Conservation (phyloP, 2,797 vertebrate species). For the Pteronotus mesoamericanus region DNA sequence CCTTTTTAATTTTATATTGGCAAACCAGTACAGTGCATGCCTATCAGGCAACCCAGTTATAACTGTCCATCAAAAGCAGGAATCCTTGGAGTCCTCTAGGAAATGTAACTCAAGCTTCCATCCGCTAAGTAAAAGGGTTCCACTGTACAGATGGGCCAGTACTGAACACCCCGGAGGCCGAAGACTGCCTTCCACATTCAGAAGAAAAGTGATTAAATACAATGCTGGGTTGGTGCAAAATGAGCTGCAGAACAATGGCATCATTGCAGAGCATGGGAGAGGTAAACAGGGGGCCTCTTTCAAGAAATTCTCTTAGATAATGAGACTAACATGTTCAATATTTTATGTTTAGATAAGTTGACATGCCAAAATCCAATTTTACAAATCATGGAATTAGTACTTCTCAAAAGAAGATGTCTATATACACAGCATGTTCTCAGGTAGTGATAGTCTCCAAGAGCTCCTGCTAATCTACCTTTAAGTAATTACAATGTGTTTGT, state of each 20-base stretch:
- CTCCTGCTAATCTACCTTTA: background rate
- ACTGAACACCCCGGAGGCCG: background rate
- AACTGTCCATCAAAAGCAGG: background rate
- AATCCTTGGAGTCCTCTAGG: background rate
- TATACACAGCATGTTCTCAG: background rate
- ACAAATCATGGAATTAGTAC: background rate
- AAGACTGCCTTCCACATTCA: background rate
- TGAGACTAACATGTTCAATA: background rate
- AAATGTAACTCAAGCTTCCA: background rate
- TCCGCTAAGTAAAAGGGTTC: background rate
- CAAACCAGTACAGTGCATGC: background rate
- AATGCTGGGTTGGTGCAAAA: background rate
- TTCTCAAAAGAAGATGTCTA: background rate
- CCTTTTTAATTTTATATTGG: background rate
- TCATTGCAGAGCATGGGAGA: background rate
- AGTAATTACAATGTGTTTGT: background rate
- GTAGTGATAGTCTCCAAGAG: background rate
- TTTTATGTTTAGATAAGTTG: background rate
- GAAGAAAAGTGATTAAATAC: background rate
- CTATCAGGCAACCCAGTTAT: background rate
- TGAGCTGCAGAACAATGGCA: conserved; percentile 48
- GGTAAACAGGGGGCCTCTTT: background rate
- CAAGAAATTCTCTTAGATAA: background rate
- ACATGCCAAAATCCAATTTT: background rate
- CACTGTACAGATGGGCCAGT: background rate